Evolutionary conservation across 2,113 vertebrate genomes (phyloP).

Genomic region (Python bivittatus): DNA sequence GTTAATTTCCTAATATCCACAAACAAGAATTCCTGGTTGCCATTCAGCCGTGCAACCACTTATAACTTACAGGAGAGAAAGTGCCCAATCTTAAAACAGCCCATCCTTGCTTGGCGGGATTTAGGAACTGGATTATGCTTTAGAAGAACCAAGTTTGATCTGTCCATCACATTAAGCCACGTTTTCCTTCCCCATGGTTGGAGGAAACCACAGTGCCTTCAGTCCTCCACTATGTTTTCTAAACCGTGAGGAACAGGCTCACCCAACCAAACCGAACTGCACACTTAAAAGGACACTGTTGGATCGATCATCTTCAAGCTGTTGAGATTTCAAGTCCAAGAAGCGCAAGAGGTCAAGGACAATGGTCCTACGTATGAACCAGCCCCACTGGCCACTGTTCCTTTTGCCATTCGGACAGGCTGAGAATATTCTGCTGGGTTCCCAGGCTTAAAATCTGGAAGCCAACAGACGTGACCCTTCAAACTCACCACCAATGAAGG

Average conservation of each 20-base stretch:
- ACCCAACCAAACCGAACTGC: not conserved
- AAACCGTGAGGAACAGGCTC: not conserved
- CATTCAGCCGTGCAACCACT: not conserved
- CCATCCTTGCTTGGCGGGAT: not conserved
- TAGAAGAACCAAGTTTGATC: not conserved
- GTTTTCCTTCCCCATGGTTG: not conserved
- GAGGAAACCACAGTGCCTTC: not conserved
- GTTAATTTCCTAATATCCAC: not conserved
- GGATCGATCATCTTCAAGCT: not conserved
- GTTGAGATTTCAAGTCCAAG: no score
- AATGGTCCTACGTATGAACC: no score
- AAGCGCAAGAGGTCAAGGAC: no score
- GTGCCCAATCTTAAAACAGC: not conserved
- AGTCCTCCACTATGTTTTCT: not conserved
- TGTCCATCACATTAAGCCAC: not conserved
- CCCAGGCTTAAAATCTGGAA: no score
- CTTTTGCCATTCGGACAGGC: no score
- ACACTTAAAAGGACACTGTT: not conserved
- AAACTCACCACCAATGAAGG: no score
- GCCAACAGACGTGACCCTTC: no score
- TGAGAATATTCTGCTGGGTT: no score
- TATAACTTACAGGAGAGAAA: not conserved
- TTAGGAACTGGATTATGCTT: not conserved
- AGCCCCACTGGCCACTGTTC: no score
- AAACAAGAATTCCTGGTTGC: slow-evolving; percentile 30